A percentile compares a stretch with the other conserved stretches of the same genome.
Conservation (phyloP, 1,140 invertebrate genomes). For the Aphelinus certus region DNA sequence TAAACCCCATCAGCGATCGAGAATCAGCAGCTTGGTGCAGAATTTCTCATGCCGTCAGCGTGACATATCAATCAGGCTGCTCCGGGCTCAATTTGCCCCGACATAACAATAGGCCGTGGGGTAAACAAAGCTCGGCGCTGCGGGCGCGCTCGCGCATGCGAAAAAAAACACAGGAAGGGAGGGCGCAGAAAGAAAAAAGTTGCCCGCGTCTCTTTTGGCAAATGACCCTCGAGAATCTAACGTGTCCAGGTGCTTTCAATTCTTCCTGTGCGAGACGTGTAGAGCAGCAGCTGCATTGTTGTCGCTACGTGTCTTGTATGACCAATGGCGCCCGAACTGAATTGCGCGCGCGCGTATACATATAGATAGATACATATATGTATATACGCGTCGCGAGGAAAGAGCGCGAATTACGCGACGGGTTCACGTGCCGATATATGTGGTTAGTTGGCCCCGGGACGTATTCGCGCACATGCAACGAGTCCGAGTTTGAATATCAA, state of each 20-base stretch:
- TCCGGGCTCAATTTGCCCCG: no score
- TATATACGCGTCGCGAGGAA: no score
- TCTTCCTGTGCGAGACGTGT: not conserved
- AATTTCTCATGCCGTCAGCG: no score
- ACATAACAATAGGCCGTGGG: not conserved
- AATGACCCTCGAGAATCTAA: constrained; percentile 1
- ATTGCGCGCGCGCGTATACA: not conserved
- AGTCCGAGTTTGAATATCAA: no score
- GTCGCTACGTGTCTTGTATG: constrained; percentile 21
- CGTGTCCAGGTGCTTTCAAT: constrained; percentile 13
- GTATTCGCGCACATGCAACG: no score
- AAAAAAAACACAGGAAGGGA: not conserved
- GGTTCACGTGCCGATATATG: no score
- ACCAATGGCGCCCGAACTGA: not conserved
- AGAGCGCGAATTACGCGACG: no score
- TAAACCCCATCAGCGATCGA: no score
- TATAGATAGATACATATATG: no score
- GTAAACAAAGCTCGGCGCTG: not conserved
- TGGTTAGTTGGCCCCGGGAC: no score
- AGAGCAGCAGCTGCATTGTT: not conserved
- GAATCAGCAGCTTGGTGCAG: no score
- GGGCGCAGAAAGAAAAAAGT: not conserved
- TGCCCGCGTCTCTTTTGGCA: constrained; percentile 4
- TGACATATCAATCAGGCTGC: no score
- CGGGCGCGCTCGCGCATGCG: not conserved